phyloP scores from a whole-genome alignment of 53 echinoderm and acorn worm species.

The Henricia sp. region DNA sequence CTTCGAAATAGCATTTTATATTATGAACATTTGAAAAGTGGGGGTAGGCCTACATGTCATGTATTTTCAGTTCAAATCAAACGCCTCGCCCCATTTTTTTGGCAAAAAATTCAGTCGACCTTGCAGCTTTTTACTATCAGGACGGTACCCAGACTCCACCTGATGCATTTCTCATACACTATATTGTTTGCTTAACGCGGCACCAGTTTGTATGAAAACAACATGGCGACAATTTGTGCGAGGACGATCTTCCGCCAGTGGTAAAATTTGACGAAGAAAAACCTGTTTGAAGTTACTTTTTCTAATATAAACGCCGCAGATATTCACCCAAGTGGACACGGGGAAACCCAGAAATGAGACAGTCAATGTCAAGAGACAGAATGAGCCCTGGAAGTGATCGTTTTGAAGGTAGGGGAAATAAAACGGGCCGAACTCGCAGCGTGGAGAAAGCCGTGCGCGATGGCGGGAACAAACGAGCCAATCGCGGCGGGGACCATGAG shows the following conservation, averaged over 20 bases:
- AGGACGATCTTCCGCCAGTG: not conserved
- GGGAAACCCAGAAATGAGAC: slow-evolving; percentile 74
- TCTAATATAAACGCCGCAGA: too few relatives aligned
- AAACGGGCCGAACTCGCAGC: slow-evolving; percentile 75
- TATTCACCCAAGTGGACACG: slow-evolving; percentile 74
- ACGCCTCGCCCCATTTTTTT: too few relatives aligned
- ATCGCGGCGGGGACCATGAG: slow-evolving; percentile 54
- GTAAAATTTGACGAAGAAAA: not conserved
- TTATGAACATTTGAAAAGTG: too few relatives aligned
- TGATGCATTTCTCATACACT: not conserved
- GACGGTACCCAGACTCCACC: slow-evolving; percentile 24
- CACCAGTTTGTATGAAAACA: slow-evolving; percentile 35
- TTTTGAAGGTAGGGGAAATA: slow-evolving; percentile 82
- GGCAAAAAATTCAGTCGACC: too few relatives aligned
- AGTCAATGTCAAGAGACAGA: slow-evolving; percentile 75
- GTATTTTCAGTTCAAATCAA: too few relatives aligned
- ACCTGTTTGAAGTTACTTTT: not conserved
- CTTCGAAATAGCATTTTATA: too few relatives aligned
- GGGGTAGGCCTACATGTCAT: too few relatives aligned
- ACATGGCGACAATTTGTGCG: slow-evolving; percentile 42
- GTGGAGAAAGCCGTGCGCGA: slow-evolving; percentile 68
- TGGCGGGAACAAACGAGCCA: slow-evolving; percentile 37
- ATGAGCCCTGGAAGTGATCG: slow-evolving; percentile 80
- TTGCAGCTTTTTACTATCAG: slow-evolving; percentile 6
- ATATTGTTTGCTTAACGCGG: not conserved